Evolutionary conservation across 2,888 invertebrate genomes (phyloP).

Genomic region (Athetis lepigone): DNA sequence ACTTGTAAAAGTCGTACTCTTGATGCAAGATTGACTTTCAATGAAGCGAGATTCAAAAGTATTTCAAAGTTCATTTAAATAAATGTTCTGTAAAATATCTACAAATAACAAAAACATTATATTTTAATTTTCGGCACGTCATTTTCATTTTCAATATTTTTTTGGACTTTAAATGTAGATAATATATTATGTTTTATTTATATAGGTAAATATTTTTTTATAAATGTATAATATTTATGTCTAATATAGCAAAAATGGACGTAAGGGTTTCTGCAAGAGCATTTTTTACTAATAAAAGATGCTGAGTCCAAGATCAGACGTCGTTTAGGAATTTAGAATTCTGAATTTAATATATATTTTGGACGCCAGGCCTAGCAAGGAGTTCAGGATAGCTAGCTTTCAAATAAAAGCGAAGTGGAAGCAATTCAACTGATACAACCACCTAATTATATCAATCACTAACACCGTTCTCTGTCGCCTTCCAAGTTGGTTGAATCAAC

Average conservation of each 20-base stretch:
- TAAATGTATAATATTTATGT: slow-evolving; percentile 60
- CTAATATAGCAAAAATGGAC: slow-evolving; percentile 74
- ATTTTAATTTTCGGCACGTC: slow-evolving; percentile 4
- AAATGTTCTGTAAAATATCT: background rate
- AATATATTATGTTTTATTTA: slow-evolving; percentile 43
- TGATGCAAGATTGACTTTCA: slow-evolving; percentile 45
- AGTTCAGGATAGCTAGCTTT: background rate
- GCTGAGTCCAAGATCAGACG: slow-evolving; percentile 31
- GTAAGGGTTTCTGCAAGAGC: slow-evolving; percentile 69
- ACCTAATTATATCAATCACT: background rate
- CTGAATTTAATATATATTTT: slow-evolving; percentile 10
- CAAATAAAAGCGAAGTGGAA: background rate
- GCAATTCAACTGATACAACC: background rate
- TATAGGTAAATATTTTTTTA: slow-evolving; percentile 59
- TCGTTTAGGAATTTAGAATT: slow-evolving; percentile 9
- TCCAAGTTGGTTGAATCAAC: slow-evolving; percentile 5
- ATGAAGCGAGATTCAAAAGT: slow-evolving; percentile 27
- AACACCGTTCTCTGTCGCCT: background rate
- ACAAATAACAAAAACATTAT: slow-evolving; percentile 1
- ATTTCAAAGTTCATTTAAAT: slow-evolving; percentile 2
- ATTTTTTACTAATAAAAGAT: slow-evolving; percentile 47
- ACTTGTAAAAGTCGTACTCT: slow-evolving; percentile 26
- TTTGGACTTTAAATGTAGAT: slow-evolving; percentile 53
- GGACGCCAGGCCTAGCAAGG: background rate
- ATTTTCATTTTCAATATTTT: slow-evolving; percentile 37